Conservation (phyloP, 1,140 invertebrate species). For the Cydia strobilella region DNA sequence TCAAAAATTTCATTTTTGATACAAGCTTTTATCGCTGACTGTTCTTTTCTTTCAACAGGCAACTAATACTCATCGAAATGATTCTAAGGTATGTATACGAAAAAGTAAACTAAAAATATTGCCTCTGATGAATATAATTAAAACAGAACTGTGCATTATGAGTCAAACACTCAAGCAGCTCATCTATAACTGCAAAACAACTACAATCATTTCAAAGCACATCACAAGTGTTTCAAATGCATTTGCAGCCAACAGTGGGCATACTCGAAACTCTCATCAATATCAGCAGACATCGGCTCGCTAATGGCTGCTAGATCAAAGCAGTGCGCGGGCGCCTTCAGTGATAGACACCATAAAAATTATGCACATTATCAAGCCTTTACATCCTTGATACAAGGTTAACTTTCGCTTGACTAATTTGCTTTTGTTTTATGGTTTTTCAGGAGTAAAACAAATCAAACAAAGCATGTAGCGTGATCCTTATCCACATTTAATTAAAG, state of each 20-base stretch:
- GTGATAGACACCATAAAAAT: not conserved
- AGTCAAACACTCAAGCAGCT: not conserved
- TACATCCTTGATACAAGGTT: not conserved
- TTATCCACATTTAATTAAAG: not conserved
- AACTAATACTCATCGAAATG: too few relatives aligned
- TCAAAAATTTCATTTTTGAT: too few relatives aligned
- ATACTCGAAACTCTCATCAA: conserved; percentile 17
- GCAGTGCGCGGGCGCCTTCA: conserved; percentile 6
- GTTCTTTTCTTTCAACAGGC: too few relatives aligned
- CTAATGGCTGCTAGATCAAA: conserved; percentile 28
- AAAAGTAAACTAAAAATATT: too few relatives aligned
- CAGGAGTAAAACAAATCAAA: not conserved
- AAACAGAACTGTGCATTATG: too few relatives aligned
- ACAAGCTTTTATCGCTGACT: too few relatives aligned
- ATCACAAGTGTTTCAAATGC: not conserved
- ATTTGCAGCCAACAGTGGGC: conserved; percentile 8
- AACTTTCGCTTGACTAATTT: not conserved
- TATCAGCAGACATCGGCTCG: conserved; percentile 27
- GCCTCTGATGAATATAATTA: too few relatives aligned
- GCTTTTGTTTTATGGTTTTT: not conserved
- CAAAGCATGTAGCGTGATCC: not conserved
- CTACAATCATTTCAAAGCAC: not conserved
- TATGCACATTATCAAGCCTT: not conserved
- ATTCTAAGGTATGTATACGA: too few relatives aligned
- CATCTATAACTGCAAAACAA: not conserved